phyloP scores from a whole-genome alignment of 2,888 invertebrate species.

The Isoperla grammatica region DNA sequence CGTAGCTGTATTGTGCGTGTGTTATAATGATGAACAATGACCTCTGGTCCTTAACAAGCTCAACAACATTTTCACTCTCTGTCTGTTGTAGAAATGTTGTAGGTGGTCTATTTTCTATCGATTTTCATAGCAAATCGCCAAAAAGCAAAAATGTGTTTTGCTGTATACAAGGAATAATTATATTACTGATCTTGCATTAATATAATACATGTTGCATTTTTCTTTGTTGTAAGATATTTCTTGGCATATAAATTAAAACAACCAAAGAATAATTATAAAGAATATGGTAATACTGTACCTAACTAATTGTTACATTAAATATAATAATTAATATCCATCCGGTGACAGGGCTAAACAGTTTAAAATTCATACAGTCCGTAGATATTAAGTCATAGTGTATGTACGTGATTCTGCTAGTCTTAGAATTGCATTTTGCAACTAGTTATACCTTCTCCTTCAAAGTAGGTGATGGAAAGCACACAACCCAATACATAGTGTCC shows the following conservation, averaged over 20 bases:
- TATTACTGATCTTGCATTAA: conserved; percentile 25
- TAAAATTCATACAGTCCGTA: too few relatives aligned
- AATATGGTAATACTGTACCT: not conserved
- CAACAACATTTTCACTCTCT: conserved; percentile 23
- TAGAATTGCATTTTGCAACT: too few relatives aligned
- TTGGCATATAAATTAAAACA: conserved; percentile 21
- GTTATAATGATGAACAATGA: not conserved
- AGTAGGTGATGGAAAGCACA: too few relatives aligned
- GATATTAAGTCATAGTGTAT: too few relatives aligned
- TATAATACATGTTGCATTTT: conserved; percentile 26
- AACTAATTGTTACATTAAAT: not conserved
- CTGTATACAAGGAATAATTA: conserved; percentile 17
- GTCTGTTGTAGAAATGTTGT: conserved; percentile 28
- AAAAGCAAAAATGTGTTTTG: not conserved
- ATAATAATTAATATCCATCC: conserved; percentile 20
- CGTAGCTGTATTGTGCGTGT: conserved; percentile 10
- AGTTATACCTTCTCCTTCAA: too few relatives aligned
- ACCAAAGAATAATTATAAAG: conserved; percentile 28
- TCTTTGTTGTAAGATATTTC: conserved; percentile 21
- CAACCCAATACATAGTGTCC: too few relatives aligned
- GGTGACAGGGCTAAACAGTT: conserved; percentile 24
- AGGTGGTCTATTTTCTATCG: conserved; percentile 27
- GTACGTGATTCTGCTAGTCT: too few relatives aligned
- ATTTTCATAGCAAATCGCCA: conserved; percentile 23
- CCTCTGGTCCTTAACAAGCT: conserved; percentile 6